Conservation (phyloP, 2,797 vertebrate genomes). For the Sebastolobus alascanus region DNA sequence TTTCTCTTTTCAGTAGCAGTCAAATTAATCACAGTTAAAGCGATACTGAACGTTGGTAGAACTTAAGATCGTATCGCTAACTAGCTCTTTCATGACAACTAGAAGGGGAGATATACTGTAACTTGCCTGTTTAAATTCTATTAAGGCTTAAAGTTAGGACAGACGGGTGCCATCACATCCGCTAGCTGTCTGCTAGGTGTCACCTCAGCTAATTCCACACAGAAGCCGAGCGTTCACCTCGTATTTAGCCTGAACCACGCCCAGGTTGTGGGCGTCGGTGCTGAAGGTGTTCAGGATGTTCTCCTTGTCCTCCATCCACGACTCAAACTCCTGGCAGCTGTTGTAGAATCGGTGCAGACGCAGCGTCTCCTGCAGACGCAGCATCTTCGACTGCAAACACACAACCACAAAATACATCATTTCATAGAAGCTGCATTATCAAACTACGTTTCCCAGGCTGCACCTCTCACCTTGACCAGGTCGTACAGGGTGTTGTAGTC, state of each 20-base stretch:
- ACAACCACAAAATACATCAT: neutral
- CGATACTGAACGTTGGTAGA: too few species aligned
- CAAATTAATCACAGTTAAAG: too few species aligned
- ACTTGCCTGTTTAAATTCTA: too few species aligned
- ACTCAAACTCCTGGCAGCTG: slow-evolving; percentile 90
- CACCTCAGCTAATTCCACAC: too few species aligned
- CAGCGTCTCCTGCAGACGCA: slow-evolving; percentile 86
- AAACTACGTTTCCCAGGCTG: slow-evolving; percentile 13
- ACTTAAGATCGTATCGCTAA: too few species aligned
- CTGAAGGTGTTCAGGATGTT: slow-evolving; percentile 86
- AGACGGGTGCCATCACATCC: too few species aligned
- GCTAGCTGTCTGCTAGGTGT: too few species aligned
- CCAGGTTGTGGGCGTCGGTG: slow-evolving; percentile 82
- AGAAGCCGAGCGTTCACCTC: slow-evolving; percentile 80
- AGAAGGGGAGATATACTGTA: too few species aligned
- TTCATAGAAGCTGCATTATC: neutral
- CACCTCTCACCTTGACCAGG: slow-evolving; percentile 82
- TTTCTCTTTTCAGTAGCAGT: too few species aligned
- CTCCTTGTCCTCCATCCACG: slow-evolving; percentile 92
- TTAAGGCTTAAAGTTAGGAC: too few species aligned
- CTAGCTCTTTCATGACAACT: too few species aligned
- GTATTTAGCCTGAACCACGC: slow-evolving; percentile 87
- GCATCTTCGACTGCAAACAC: slow-evolving; percentile 82
- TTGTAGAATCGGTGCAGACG: slow-evolving; percentile 87
- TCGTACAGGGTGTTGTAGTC: slow-evolving; percentile 81